Percentiles rank a stretch among this genome's conserved stretches.
These are phyloP conservation scores for Ellobius talpinus DNA, from an alignment of 2,113 vertebrate species.

Conservation along the genomic window DNA sequence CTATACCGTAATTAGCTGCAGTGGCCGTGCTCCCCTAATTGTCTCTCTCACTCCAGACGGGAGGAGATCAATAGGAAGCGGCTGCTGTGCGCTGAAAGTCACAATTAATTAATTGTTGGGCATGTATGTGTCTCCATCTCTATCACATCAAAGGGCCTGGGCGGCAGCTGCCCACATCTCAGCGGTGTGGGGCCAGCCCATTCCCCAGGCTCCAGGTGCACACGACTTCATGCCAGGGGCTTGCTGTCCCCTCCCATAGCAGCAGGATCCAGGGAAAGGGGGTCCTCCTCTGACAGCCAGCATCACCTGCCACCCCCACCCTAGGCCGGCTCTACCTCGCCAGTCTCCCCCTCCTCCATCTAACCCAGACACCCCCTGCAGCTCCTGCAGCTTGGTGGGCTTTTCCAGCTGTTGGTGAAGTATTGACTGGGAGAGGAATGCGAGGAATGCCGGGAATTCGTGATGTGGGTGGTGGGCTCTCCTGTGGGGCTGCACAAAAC, in stretches of 20 bases:
- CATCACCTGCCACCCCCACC: neutral
- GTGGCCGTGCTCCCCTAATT: constrained; percentile 84
- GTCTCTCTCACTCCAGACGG: constrained; percentile 86
- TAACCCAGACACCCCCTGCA: neutral
- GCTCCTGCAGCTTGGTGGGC: neutral
- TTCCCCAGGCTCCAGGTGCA: neutral
- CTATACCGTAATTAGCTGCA: constrained; percentile 85
- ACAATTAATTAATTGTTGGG: constrained; percentile 87
- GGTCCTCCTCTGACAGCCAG: neutral
- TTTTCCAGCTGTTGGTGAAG: neutral
- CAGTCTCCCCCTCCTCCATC: rapidly evolving
- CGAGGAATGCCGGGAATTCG: neutral
- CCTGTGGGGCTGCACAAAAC: neutral
- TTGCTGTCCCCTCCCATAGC: rapidly evolving
- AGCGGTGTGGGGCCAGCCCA: neutral
- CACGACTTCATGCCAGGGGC: neutral
- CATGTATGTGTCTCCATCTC: constrained; percentile 82
- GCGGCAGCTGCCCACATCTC: constrained; percentile 60
- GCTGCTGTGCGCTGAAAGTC: constrained; percentile 83
- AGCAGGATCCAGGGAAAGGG: neutral
- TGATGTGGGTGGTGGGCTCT: neutral
- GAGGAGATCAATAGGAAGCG: constrained; percentile 86
- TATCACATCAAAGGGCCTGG: constrained; percentile 73
- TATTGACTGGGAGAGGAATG: neutral
- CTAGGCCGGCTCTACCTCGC: rapidly evolving